Percentiles rank a stretch among this genome's conserved stretches.
Conservation (phyloP, 2,888 invertebrate species). For the Heliconius charithonia region DNA sequence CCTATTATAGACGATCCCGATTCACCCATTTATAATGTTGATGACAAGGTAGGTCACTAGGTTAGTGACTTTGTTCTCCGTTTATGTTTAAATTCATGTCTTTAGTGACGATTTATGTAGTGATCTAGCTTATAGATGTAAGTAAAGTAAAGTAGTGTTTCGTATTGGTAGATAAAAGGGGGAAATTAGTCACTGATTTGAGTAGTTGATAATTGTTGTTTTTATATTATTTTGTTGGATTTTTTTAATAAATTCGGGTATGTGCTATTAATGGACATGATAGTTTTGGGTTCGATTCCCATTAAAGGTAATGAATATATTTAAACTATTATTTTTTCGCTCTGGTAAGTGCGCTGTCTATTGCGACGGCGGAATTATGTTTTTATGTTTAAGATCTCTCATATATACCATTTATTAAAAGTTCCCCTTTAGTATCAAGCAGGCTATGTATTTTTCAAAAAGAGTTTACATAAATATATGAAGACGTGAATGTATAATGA, state of each 20-base stretch:
- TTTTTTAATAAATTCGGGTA: neutral
- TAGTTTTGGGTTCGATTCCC: neutral
- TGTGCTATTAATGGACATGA: neutral
- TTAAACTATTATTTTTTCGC: neutral
- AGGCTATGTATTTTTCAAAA: too few species aligned
- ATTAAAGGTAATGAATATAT: neutral
- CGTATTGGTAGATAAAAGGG: neutral
- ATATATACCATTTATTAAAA: too few species aligned
- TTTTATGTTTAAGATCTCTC: too few species aligned
- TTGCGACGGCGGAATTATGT: too few species aligned
- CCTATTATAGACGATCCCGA: slow-evolving; percentile 93
- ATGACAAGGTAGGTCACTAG: slow-evolving; percentile 84
- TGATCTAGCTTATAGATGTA: neutral
- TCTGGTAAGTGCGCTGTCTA: neutral
- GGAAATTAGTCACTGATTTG: neutral
- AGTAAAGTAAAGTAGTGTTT: neutral
- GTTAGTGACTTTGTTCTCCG: slow-evolving; percentile 19
- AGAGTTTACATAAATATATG: neutral
- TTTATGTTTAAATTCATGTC: neutral
- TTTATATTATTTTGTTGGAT: neutral
- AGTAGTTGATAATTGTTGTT: neutral
- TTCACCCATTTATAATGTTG: slow-evolving; percentile 93
- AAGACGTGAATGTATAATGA: neutral
- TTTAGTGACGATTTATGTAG: neutral
- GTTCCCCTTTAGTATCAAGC: too few species aligned